Conservation (phyloP, 2,113 vertebrate genomes). For the Ictalurus punctatus region DNA sequence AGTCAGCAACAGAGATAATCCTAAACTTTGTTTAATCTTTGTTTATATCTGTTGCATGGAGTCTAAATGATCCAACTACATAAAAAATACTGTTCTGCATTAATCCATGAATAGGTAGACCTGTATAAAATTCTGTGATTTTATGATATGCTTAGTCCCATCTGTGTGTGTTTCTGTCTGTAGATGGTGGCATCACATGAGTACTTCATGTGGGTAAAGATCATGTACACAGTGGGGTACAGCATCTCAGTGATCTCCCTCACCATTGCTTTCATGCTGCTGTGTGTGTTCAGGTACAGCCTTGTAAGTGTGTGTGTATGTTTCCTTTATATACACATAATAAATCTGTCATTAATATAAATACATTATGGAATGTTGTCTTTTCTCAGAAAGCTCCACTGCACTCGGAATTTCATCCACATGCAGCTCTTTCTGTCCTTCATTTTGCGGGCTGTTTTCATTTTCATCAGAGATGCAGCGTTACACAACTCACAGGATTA, state of each 20-base stretch:
- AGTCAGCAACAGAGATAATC: neutral
- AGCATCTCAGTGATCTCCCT: constrained; percentile 82
- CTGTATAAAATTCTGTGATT: neutral
- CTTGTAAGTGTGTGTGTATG: neutral
- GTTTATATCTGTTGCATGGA: neutral
- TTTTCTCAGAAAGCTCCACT: constrained; percentile 83
- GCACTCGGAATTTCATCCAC: constrained; percentile 93
- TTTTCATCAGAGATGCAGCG: constrained; percentile 86
- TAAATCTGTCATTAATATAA: neutral
- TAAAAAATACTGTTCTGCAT: neutral
- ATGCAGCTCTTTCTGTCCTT: constrained; percentile 93
- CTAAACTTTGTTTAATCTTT: neutral
- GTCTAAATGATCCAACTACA: neutral
- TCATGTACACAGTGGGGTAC: constrained; percentile 88
- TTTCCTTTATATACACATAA: neutral
- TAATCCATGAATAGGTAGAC: neutral
- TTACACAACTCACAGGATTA: constrained; percentile 79
- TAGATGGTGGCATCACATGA: constrained; percentile 71
- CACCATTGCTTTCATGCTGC: constrained; percentile 76
- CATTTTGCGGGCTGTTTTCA: constrained; percentile 87
- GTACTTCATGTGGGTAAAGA: constrained; percentile 86
- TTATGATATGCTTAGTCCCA: neutral
- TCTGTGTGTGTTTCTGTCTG: constrained; percentile 26
- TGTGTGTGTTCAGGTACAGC: constrained; percentile 82
- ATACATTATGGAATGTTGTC: neutral